Evolutionary conservation across 1,140 invertebrate genomes (phyloP).

Genomic region (Formica exsecta): DNA sequence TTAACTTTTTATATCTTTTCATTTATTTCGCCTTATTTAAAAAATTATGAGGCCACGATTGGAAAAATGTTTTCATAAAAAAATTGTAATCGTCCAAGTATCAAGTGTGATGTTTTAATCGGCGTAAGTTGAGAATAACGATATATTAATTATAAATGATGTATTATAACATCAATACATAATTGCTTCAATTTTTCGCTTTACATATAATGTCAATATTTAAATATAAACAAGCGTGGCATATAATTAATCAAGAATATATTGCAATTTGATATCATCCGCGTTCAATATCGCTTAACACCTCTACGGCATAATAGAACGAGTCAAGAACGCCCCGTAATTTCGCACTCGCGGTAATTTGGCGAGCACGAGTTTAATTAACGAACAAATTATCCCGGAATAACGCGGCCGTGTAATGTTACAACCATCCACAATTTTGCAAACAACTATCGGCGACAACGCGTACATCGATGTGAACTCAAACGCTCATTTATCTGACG

Average conservation of each 20-base stretch:
- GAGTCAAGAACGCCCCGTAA: constrained; percentile 20
- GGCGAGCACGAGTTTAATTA: constrained; percentile 37
- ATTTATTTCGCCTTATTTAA: neutral
- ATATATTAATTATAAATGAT: neutral
- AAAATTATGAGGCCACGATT: neutral
- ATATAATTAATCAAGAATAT: constrained; percentile 40
- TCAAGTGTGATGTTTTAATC: neutral
- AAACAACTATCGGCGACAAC: neutral
- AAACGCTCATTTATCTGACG: neutral
- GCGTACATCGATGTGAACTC: neutral
- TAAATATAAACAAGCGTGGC: neutral
- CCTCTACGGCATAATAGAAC: constrained; percentile 26
- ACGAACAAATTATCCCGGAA: constrained; percentile 53
- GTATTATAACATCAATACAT: neutral
- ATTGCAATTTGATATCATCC: constrained; percentile 23
- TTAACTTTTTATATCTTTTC: neutral
- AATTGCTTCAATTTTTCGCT: neutral
- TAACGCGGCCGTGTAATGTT: neutral
- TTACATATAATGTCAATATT: neutral
- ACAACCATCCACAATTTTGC: constrained; percentile 31
- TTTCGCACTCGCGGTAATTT: constrained; percentile 37
- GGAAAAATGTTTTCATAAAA: neutral
- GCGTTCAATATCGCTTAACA: constrained; percentile 21
- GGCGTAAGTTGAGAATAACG: neutral
- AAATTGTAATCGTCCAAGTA: neutral